A percentile compares a stretch with the other conserved stretches of the same genome.
phyloP scores from a whole-genome alignment of 1,140 invertebrate genomes.

The Apocrypta bakeri region DNA sequence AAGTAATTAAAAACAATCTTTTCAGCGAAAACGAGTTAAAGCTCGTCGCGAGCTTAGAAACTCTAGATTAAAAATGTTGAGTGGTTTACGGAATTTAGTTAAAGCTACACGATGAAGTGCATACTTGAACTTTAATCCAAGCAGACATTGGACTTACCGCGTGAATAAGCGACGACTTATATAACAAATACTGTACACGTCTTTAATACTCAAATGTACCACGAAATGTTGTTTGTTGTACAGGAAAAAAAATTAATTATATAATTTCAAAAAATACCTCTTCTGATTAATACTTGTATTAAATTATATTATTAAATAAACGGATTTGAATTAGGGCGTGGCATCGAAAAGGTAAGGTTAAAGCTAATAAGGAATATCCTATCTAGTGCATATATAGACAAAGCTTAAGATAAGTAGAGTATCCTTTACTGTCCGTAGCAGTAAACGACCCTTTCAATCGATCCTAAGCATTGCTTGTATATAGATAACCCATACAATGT shows the following conservation, averaged over 20 bases:
- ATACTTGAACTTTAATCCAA: slow-evolving; percentile 7
- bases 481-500: neutral
- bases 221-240: too few relatives aligned
- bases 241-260: neutral
- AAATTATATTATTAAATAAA: neutral
- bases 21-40: slow-evolving; percentile 2
- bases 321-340: neutral
- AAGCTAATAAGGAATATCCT: neutral
- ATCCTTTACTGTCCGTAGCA: neutral
- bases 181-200: neutral
- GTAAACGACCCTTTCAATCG: neutral
- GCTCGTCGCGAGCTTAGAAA: neutral
- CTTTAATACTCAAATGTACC: too few relatives aligned
- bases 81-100: neutral
- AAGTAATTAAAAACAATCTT: slow-evolving; percentile 23
- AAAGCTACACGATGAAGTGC: neutral
- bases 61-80: slow-evolving; percentile 13
- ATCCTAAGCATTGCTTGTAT: neutral
- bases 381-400: neutral
- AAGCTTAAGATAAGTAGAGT: neutral
- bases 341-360: neutral
- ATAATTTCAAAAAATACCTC: neutral
- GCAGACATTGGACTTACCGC: neutral
- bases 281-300: neutral
- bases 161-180: too few relatives aligned